Evolutionary conservation across 2,113 vertebrate genomes (phyloP).

Genomic region (Castor canadensis): DNA sequence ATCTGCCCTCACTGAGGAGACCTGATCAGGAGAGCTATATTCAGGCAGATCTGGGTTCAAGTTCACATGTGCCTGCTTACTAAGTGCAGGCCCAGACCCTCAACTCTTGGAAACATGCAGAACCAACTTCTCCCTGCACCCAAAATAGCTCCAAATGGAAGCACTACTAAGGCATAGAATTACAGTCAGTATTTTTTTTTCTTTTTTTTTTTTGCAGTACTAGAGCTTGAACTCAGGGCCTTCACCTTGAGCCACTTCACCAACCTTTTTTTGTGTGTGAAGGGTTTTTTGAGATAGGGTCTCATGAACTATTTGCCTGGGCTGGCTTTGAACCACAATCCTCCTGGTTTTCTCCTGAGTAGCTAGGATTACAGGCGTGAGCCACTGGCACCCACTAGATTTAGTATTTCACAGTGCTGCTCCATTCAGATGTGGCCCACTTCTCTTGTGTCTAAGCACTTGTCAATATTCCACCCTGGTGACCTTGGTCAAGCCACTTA

Average conservation of each 20-base stretch:
- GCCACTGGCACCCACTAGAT: no score
- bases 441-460: background rate
- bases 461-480: background rate
- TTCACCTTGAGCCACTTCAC: no score
- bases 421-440: background rate
- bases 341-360: no score
- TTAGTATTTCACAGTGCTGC: background rate
- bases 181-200: no score
- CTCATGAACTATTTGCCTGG: no score
- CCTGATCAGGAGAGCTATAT: background rate
- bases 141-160: background rate
- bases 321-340: no score
- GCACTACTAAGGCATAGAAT: no score
- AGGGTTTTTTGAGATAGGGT: no score
- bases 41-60: background rate
- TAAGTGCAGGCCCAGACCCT: background rate
- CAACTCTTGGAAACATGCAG: background rate
- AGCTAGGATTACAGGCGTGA: no score
- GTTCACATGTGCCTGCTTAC: accelerated
- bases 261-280: no score
- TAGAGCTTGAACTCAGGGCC: no score
- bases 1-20: background rate
- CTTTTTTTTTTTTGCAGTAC: no score
- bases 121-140: background rate
- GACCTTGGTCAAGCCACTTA: background rate